These are phyloP conservation scores for Cuniculus paca DNA, from an alignment of 2,797 vertebrate species.

Conservation along the genomic window DNA sequence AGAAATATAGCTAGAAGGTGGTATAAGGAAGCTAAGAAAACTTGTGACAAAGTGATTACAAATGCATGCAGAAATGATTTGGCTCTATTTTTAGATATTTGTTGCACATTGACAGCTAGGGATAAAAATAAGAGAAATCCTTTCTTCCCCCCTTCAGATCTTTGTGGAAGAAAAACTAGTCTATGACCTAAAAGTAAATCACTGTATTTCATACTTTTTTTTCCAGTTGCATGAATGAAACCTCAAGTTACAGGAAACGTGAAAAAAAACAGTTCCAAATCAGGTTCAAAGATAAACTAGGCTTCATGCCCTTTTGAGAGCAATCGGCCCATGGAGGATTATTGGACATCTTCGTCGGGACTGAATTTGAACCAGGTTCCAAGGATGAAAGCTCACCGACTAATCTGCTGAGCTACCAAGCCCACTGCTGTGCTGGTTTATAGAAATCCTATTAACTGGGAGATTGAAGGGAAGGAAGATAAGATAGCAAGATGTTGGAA, in stretches of 20 bases:
- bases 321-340: constrained; percentile 76
- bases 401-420: constrained; percentile 83
- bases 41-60: neutral
- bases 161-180: neutral
- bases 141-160: neutral
- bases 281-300: constrained; percentile 37
- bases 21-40: neutral
- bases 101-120: neutral
- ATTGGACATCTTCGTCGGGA: constrained; percentile 73
- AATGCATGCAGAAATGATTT: neutral
- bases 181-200: constrained; percentile 10
- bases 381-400: constrained; percentile 85
- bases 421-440: constrained; percentile 81
- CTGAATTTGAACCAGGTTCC: constrained; percentile 84
- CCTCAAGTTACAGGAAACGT: neutral
- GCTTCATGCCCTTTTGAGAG: constrained; percentile 68
- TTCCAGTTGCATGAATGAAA: neutral
- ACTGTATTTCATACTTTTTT: neutral
- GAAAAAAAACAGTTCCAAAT: neutral
- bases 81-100: neutral
- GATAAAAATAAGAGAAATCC: neutral
- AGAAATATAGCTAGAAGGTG: neutral
- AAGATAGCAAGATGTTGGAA: constrained; percentile 85
- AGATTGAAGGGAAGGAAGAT: constrained; percentile 84
- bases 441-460: constrained; percentile 86